Conservation (phyloP, 2,113 vertebrate species). For the Hippocampus comes region DNA sequence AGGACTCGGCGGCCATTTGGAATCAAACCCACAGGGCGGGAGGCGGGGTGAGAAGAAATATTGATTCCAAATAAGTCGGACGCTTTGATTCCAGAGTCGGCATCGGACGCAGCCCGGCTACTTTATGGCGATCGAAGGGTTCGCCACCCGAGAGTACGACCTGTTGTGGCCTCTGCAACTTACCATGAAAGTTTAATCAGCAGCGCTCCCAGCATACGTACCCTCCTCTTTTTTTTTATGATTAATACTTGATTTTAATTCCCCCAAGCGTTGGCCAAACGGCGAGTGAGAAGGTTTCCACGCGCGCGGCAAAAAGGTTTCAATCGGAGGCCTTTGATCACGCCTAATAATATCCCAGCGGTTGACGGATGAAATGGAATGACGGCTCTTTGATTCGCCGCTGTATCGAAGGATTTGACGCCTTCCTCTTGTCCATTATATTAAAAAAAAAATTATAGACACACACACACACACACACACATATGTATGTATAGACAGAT, state of each 20-base stretch:
- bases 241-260: constrained; percentile 42
- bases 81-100: constrained; percentile 27
- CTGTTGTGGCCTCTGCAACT: constrained; percentile 66
- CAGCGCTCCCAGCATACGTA: constrained; percentile 46
- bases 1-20: constrained; percentile 17
- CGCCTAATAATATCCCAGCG: constrained; percentile 62
- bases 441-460: too few species aligned
- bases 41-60: constrained; percentile 15
- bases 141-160: constrained; percentile 66
- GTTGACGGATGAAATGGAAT: constrained; percentile 63
- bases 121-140: constrained; percentile 53
- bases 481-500: too few species aligned
- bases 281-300: constrained; percentile 42
- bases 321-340: constrained; percentile 65
- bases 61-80: constrained; percentile 43
- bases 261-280: constrained; percentile 40
- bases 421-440: constrained; percentile 11
- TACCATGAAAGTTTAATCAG: constrained; percentile 73
- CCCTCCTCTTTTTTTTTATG: constrained; percentile 39
- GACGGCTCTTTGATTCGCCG: constrained; percentile 62
- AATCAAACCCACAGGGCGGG: constrained; percentile 11
- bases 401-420: constrained; percentile 11
- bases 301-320: constrained; percentile 60
- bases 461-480: too few species aligned
- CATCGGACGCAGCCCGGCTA: constrained; percentile 9